A percentile compares a stretch with the other conserved stretches of the same genome.
Evolutionary conservation across 2,888 invertebrate species (phyloP).

Genomic region (Anthrax anthrax): DNA sequence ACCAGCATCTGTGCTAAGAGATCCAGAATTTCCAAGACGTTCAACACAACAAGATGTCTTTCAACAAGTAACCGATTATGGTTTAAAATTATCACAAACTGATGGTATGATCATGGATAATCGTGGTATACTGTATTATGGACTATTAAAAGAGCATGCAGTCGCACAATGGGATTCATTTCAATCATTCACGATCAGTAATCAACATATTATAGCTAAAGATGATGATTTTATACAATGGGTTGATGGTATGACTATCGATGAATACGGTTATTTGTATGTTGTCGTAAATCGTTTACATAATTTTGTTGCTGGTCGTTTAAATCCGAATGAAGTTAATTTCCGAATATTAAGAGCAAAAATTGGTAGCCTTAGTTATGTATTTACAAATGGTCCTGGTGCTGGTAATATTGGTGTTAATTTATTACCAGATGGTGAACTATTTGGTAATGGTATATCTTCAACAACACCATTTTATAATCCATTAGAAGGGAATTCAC

Average conservation of each 20-base stretch:
- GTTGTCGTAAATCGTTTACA: constrained; percentile 54
- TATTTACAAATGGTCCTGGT: constrained; percentile 34
- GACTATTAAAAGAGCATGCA: constrained; percentile 50
- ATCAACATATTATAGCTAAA: constrained; percentile 49
- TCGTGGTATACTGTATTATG: constrained; percentile 52
- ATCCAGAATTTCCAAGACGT: constrained; percentile 35
- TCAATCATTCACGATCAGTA: constrained; percentile 38
- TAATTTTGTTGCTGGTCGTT: constrained; percentile 46
- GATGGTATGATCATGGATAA: constrained; percentile 66
- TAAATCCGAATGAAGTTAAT: constrained; percentile 45
- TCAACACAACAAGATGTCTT: constrained; percentile 22
- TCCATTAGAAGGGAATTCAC: constrained; percentile 13
- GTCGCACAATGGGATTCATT: constrained; percentile 57
- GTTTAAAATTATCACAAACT: constrained; percentile 49
- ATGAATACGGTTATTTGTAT: constrained; percentile 48
- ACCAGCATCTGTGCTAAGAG: constrained; percentile 44
- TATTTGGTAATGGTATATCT: constrained; percentile 16
- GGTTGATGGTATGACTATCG: constrained; percentile 49
- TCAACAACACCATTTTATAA: constrained; percentile 19
- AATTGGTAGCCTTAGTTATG: constrained; percentile 48
- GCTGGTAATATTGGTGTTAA: constrained; percentile 15
- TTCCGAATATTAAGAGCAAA: constrained; percentile 50
- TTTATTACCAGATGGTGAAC: constrained; percentile 13
- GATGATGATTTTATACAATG: constrained; percentile 56
- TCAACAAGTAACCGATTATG: constrained; percentile 42